A percentile compares a stretch with the other conserved stretches of the same genome.
Evolutionary conservation across 2,113 vertebrate genomes (phyloP).

Genomic region (Spea bombifrons): DNA sequence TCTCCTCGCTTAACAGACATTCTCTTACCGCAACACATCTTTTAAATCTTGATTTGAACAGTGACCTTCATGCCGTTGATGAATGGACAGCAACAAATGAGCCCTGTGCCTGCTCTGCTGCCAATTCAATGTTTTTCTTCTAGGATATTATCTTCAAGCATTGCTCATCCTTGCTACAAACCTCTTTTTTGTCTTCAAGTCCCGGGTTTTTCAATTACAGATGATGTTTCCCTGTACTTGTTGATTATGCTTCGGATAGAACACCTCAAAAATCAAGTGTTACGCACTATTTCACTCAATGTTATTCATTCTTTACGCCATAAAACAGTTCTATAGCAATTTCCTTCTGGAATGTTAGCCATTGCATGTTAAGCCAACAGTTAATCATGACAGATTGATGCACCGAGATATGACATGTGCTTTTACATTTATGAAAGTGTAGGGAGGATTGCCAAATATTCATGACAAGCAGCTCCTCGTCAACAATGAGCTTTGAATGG

Average conservation of each 20-base stretch:
- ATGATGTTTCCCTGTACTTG: background rate
- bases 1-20: constrained; percentile 19
- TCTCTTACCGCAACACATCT: constrained; percentile 20
- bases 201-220: constrained; percentile 16
- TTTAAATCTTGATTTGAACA: constrained; percentile 24
- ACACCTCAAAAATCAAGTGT: background rate
- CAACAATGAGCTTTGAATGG: no score
- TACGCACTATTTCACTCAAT: background rate
- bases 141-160: constrained; percentile 34
- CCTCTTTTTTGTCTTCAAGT: constrained; percentile 21
- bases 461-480: no score
- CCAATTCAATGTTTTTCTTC: constrained; percentile 19
- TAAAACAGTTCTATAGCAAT: constrained; percentile 1
- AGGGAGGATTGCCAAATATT: no score
- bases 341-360: background rate
- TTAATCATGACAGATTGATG: background rate
- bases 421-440: no score
- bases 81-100: constrained; percentile 22
- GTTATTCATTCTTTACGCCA: background rate
- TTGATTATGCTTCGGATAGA: constrained; percentile 11
- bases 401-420: no score
- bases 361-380: background rate
- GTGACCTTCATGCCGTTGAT: constrained; percentile 33
- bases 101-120: constrained; percentile 9
- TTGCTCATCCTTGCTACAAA: constrained; percentile 31